phyloP scores from a whole-genome alignment of 2,797 vertebrate genomes.

The Labeo calbasu region DNA sequence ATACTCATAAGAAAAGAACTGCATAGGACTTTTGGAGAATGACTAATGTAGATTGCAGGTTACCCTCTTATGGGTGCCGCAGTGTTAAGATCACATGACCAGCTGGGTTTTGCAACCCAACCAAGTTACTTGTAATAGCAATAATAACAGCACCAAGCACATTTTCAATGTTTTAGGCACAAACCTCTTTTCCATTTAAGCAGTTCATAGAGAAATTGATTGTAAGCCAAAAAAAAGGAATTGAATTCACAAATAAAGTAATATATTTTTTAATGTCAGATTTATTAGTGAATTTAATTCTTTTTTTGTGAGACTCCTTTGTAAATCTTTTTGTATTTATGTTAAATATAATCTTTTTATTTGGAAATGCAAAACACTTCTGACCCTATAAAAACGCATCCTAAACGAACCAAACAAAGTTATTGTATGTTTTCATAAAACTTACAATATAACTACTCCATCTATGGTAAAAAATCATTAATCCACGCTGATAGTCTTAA shows the following conservation, averaged over 20 bases:
- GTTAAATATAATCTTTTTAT: neutral
- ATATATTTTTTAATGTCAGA: neutral
- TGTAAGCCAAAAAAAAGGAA: neutral
- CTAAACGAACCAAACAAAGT: no score
- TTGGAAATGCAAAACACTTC: neutral
- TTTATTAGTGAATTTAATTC: neutral
- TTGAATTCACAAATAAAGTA: neutral
- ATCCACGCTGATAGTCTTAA: neutral
- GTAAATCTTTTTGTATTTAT: neutral
- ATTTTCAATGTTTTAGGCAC: neutral
- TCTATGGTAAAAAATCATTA: neutral
- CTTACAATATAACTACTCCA: neutral
- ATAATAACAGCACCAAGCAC: neutral
- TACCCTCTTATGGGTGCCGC: neutral
- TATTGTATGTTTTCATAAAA: neutral
- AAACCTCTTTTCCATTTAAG: neutral
- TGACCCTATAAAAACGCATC: no score
- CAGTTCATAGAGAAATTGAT: neutral
- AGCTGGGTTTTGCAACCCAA: conserved; percentile 1
- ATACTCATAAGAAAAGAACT: conserved; percentile 40
- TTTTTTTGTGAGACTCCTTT: neutral
- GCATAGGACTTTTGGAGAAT: conserved; percentile 15
- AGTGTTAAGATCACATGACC: neutral
- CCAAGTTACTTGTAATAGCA: neutral
- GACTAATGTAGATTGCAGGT: neutral